Evolutionary conservation across 2,797 vertebrate genomes (phyloP).

Genomic region (Telmatherina bonti): DNA sequence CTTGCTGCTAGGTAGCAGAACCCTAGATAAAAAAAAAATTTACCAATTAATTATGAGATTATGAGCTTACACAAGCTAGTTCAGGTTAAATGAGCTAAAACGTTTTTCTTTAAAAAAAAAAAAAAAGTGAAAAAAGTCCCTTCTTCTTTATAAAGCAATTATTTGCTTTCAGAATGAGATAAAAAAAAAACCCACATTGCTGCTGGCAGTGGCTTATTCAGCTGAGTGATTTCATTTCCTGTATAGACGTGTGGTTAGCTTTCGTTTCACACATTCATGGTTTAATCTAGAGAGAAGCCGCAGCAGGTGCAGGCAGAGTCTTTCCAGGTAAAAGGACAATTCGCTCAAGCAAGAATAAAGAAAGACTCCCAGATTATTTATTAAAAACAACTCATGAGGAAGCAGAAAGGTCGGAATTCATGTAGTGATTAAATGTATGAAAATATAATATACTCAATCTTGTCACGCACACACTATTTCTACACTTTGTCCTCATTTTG

Average conservation of each 20-base stretch:
- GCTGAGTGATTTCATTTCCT: slow-evolving; percentile 33
- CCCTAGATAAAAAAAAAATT: no score
- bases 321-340: slow-evolving; percentile 58
- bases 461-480: neutral
- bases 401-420: neutral
- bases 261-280: slow-evolving; percentile 51
- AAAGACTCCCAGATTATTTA: slow-evolving; percentile 43
- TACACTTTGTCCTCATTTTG: neutral
- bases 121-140: no score
- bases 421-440: neutral
- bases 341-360: slow-evolving; percentile 39
- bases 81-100: no score
- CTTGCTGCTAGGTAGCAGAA: no score
- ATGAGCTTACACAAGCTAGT: no score
- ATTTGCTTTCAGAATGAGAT: neutral
- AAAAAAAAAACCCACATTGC: slow-evolving; percentile 21
- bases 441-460: no score
- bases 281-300: slow-evolving; percentile 32
- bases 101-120: no score
- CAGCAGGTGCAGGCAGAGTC: slow-evolving; percentile 35
- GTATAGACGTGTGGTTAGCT: slow-evolving; percentile 23
- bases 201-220: slow-evolving; percentile 12
- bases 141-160: neutral
- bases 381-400: slow-evolving; percentile 28
- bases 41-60: no score